phyloP scores from a whole-genome alignment of 2,888 invertebrate species.

The Brachyptera putata region DNA sequence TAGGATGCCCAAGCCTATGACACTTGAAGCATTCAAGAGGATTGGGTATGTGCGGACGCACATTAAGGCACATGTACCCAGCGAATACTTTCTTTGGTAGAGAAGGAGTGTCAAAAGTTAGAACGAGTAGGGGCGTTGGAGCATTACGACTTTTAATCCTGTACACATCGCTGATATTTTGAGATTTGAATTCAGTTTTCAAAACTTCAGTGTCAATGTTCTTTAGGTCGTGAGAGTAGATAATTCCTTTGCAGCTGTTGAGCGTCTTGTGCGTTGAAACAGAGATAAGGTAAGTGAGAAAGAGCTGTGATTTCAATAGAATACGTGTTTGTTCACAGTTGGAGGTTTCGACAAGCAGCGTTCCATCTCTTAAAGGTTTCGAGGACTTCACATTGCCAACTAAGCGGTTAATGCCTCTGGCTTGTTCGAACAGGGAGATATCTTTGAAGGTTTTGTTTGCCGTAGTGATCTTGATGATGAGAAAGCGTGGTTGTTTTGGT shows the following conservation, averaged over 20 bases:
- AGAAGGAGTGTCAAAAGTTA: background rate
- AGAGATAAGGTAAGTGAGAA: too few species aligned
- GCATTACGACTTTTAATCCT: background rate
- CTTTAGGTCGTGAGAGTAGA: background rate
- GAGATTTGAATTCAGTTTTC: background rate
- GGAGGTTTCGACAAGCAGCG: background rate
- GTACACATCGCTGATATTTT: background rate
- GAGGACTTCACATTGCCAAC: background rate
- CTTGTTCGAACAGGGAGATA: background rate
- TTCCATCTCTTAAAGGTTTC: background rate
- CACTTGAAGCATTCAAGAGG: background rate
- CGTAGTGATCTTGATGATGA: background rate
- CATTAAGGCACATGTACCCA: background rate
- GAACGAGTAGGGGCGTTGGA: background rate
- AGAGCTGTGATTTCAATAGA: background rate
- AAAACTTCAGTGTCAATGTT: background rate
- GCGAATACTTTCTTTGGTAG: background rate
- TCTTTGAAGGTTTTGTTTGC: background rate
- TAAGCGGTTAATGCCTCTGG: background rate
- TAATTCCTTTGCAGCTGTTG: background rate
- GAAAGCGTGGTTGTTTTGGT: background rate
- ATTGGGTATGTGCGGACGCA: background rate
- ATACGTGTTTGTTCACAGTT: background rate
- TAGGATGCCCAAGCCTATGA: background rate
- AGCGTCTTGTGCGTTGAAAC: background rate